Percentiles rank a stretch among this genome's conserved stretches.
These are phyloP conservation scores for Mormyrops attenuatus DNA, from an alignment of 2,797 vertebrate genomes.

Conservation along the genomic window DNA sequence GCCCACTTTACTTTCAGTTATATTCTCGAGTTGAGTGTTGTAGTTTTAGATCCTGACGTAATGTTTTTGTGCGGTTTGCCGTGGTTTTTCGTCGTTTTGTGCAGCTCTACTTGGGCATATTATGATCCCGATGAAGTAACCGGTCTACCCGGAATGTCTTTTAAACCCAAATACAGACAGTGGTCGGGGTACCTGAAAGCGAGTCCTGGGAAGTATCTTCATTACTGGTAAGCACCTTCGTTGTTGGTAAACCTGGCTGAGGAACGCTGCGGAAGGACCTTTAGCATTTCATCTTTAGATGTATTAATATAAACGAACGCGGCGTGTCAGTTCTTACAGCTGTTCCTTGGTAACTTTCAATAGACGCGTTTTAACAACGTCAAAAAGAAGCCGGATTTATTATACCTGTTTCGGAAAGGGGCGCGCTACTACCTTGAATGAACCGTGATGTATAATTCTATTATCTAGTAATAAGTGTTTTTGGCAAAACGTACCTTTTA, in stretches of 20 bases:
- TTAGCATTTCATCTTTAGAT: neutral
- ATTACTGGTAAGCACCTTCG: conserved; percentile 62
- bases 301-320: neutral
- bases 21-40: neutral
- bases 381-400: neutral
- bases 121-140: conserved; percentile 60
- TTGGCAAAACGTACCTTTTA: neutral
- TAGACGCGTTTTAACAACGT: neutral
- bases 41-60: neutral
- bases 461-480: neutral
- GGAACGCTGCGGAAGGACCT: neutral
- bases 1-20: neutral
- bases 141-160: conserved; percentile 56
- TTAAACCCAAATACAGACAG: conserved; percentile 57
- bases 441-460: neutral
- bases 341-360: neutral
- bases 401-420: neutral
- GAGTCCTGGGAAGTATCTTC: conserved; percentile 54
- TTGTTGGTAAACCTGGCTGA: neutral
- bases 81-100: conserved; percentile 32
- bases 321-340: neutral
- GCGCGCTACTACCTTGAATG: neutral
- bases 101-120: conserved; percentile 35
- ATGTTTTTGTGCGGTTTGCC: conserved; percentile 16
- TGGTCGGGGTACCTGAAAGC: conserved; percentile 67